Base-by-base conservation (phyloP, 2,888 invertebrate genomes). In the Ophion obscuratus region DNA sequence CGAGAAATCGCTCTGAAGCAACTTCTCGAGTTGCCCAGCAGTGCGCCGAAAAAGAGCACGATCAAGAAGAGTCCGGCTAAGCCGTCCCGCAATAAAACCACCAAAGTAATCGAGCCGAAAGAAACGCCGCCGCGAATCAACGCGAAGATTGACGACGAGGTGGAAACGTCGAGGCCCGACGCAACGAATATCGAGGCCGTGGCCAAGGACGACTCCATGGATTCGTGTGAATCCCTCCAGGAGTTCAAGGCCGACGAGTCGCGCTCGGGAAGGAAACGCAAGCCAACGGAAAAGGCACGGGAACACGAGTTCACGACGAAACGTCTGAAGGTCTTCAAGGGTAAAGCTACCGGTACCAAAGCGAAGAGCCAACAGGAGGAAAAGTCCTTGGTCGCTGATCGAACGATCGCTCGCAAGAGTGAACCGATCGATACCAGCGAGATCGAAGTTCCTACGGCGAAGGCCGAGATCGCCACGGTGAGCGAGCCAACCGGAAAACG, bases 1-100 rank as follows among this genome's bases (percentile, higher is more conserved):
- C 93, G 95, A 31, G 95, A 95, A 91, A 92, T 96, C 27, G 96
- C 96, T 2, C 89, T 96, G 70, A 95, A 95, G 88, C 96, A 96
- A 88, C 93, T 96, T 6, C 93, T 94, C 59, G 95, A 95, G 87
- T 90, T 95, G 31, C 95, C 95, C 1, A 88, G 89, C 20, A 85
- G 89, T 24, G 83, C 92, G 0, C 44, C 84, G 3, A 93, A 92
- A 64, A 85, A 88, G 71, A 57, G 61, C 9, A 64, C 70, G 20
- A 47, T 31, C 3, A 93, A 91, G 53, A 87, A 85, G 68, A 53
- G 27, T 0, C 57, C 86, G 57, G 40, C 40, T 1, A 87, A 81
- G 9, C 27, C n/a, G 6, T 82, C 85, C 47, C 84, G 73, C 17
- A 73, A 17, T 7, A 88, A 81, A 84, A 73, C 66, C n/a, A 1